Conservation (phyloP, 2,113 vertebrate species). For the Glaucidium brasilianum region DNA sequence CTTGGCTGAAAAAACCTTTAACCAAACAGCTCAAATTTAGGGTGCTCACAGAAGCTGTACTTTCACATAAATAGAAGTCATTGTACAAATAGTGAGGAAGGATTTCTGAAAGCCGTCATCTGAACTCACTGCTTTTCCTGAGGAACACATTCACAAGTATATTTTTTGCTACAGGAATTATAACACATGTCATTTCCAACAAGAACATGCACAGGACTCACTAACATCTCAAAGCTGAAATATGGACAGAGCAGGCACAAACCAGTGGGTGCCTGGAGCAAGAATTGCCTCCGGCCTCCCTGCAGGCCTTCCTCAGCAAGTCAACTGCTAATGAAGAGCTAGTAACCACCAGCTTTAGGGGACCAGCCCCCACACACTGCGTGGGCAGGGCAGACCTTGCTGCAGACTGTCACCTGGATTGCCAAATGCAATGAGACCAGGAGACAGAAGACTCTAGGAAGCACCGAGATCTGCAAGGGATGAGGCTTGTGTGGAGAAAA, state of each 20-base stretch:
- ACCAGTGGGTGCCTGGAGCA: neutral
- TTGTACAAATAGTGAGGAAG: neutral
- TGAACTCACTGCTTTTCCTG: neutral
- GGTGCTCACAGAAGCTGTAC: neutral
- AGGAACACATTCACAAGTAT: neutral
- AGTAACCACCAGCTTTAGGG: rapidly evolving
- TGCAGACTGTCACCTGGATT: neutral
- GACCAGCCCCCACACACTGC: rapidly evolving
- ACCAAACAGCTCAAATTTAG: neutral
- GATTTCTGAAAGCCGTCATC: neutral
- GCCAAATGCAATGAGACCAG: neutral
- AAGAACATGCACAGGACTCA: neutral
- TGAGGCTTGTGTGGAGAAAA: neutral
- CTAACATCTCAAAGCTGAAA: neutral
- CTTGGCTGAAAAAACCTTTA: neutral
- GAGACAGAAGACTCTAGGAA: neutral
- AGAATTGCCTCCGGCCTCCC: neutral
- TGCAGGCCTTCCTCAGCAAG: neutral
- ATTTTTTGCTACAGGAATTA: conserved; percentile 26
- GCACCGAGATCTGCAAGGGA: neutral
- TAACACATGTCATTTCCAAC: conserved; percentile 6
- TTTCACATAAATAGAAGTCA: neutral
- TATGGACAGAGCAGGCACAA: neutral
- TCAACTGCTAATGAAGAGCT: neutral
- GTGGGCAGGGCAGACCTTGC: neutral